Base-by-base conservation (phyloP, 2,797 vertebrate species). In the Atherinosoma microstoma region DNA sequence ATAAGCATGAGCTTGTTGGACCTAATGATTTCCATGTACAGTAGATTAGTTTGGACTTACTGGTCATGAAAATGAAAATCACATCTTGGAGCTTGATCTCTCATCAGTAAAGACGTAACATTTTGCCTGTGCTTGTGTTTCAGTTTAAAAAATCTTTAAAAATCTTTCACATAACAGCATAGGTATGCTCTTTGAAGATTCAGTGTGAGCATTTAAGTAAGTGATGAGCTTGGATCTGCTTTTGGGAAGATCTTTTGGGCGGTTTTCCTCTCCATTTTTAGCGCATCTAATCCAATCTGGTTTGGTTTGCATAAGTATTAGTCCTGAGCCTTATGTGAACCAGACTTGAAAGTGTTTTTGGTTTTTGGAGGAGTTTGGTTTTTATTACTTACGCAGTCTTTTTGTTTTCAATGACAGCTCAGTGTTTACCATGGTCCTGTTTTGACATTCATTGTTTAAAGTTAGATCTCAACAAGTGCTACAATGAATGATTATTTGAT, bases 281-380 rank as follows among this genome's bases (percentile, higher is more conserved):
- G 71, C 57, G 22, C 67, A 67, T 80, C 82, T 79, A 87, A 82
- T 88, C 84, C 76, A 63, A 36, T 69, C 70, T 49, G 78, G 74
- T 73, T 78, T 73, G 65, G 42, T 75, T 70, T 22, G 56, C 38
- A 1, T 60, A 22, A 36, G 53, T 56, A 18, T 30, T 56, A 16
- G 53, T 56, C 27, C 24, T 8, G 1, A 56, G 53, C 27, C 15
- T 56, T 16, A 16, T 15, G 27, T 30, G 11, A 56, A 16, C 13
- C 27, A 29, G 22, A 27, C 24, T 22, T 6, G 12, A 54, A 27
- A 12, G 15, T 20, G 18, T 34, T 32, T 32, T 30, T 18, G 3
- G 6, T 29, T 56, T 56, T 56, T 18, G 40, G 40, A 45, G 40
- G 3, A 3, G 13, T 29, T 67, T 35, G 6, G 34, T 40, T 53